A percentile compares a stretch with the other conserved stretches of the same genome.
Evolutionary conservation across 1,140 invertebrate genomes (phyloP).

Genomic region (Drosophila paulistorum): DNA sequence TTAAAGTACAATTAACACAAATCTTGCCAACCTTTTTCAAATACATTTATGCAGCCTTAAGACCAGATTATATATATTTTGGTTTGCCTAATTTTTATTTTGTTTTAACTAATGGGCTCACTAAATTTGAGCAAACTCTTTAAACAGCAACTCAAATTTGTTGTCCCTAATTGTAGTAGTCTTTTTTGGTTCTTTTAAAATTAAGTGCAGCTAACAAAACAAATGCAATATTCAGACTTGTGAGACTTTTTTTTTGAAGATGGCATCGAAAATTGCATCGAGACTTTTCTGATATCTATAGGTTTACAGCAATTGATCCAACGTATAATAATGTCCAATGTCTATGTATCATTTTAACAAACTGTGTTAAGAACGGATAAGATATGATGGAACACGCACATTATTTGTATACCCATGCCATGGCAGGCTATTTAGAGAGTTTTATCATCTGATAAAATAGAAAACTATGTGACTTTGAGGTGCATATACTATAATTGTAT

Average conservation of each 20-base stretch:
- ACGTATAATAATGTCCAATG: background rate
- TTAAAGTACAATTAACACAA: background rate
- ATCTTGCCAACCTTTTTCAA: background rate
- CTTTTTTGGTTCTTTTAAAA: no score
- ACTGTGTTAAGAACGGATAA: background rate
- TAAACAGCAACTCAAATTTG: background rate
- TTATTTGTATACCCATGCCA: conserved; percentile 2
- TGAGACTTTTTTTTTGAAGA: no score
- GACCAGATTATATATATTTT: background rate
- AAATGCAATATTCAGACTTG: background rate
- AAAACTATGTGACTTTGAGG: background rate
- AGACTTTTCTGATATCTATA: no score
- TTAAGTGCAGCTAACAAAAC: background rate
- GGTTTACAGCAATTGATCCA: no score
- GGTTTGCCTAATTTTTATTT: background rate
- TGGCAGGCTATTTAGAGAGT: background rate
- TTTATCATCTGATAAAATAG: background rate
- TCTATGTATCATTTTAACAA: conserved; percentile 4
- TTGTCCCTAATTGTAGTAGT: no score
- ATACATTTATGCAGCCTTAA: no score
- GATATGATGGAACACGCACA: conserved; percentile 8
- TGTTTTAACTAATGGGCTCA: no score
- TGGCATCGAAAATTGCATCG: no score
- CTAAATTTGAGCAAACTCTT: no score
- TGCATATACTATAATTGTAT: background rate